These are phyloP conservation scores for Malurus alboscapulatus DNA, from an alignment of 2,113 vertebrate genomes.

Conservation along the genomic window DNA sequence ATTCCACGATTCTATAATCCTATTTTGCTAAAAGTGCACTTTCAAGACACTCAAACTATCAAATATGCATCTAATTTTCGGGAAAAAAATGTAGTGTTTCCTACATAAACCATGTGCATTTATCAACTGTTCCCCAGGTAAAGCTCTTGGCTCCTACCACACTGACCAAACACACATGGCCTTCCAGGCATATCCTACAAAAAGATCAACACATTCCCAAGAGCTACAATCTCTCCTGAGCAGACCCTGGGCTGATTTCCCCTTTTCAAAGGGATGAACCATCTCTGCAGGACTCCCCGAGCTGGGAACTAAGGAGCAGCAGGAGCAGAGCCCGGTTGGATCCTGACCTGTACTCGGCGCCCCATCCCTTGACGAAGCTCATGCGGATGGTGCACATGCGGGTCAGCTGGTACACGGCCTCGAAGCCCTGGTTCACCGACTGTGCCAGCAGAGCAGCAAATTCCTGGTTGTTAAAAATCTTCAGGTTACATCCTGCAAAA, in stretches of 20 bases:
- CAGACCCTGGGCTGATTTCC: too few species aligned
- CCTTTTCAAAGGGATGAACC: accelerated
- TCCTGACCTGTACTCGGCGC: constrained; percentile 87
- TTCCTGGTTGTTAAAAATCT: constrained; percentile 99
- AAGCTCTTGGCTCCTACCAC: neutral
- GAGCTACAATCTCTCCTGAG: neutral
- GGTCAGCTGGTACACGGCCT: constrained; percentile 97
- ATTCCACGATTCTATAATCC: neutral
- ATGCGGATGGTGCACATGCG: constrained; percentile 98
- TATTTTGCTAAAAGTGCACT: neutral
- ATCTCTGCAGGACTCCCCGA: accelerated
- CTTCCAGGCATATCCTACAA: neutral
- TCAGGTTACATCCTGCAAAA: constrained; percentile 91
- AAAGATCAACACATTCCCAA: neutral
- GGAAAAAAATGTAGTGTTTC: accelerated
- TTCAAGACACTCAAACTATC: neutral
- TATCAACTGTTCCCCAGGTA: neutral
- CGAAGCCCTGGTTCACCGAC: constrained; percentile 98
- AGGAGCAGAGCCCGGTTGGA: neutral
- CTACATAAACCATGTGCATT: neutral
- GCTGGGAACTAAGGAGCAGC: neutral
- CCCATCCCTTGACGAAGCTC: constrained; percentile 99
- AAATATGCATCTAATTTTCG: neutral
- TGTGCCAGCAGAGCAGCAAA: constrained; percentile 95
- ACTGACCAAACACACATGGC: accelerated